Evolutionary conservation across 2,113 vertebrate species (phyloP).

Genomic region (Pangasianodon gigas): DNA sequence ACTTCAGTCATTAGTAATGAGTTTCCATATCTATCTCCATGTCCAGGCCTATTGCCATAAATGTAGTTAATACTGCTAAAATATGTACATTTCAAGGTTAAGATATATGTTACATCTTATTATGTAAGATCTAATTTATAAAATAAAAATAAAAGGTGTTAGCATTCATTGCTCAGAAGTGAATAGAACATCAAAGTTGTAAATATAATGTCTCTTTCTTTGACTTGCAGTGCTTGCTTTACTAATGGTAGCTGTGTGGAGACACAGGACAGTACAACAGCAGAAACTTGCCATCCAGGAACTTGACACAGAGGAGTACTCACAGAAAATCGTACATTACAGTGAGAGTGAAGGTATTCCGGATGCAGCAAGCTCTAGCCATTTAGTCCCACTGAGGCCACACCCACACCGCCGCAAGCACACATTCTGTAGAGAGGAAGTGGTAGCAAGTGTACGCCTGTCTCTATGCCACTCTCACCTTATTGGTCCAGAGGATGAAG

Average conservation of each 20-base stretch:
- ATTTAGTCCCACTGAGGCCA: constrained; percentile 73
- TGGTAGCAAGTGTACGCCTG: constrained; percentile 77
- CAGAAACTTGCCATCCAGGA: constrained; percentile 73
- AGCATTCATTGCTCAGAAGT: background rate
- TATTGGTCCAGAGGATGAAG: constrained; percentile 81
- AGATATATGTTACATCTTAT: background rate
- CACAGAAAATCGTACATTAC: constrained; percentile 85
- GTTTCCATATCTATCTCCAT: background rate
- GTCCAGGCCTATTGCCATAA: background rate
- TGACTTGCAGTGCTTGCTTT: constrained; percentile 76
- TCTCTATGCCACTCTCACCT: constrained; percentile 83
- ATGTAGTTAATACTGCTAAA: background rate
- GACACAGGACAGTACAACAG: constrained; percentile 68
- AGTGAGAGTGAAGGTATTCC: constrained; percentile 72
- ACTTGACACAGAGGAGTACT: constrained; percentile 68
- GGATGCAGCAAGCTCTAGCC: constrained; percentile 72
- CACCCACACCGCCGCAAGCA: constrained; percentile 61
- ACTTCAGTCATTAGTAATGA: background rate
- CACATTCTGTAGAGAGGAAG: constrained; percentile 65
- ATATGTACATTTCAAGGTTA: background rate
- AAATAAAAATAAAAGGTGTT: background rate
- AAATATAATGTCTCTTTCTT: constrained; percentile 33
- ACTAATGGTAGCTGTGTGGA: constrained; percentile 76
- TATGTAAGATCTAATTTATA: constrained; percentile 7
- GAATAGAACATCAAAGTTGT: background rate